Percentiles rank a stretch among this genome's conserved stretches.
phyloP scores from a whole-genome alignment of 2,888 invertebrate genomes.

The Drosophila recens region DNA sequence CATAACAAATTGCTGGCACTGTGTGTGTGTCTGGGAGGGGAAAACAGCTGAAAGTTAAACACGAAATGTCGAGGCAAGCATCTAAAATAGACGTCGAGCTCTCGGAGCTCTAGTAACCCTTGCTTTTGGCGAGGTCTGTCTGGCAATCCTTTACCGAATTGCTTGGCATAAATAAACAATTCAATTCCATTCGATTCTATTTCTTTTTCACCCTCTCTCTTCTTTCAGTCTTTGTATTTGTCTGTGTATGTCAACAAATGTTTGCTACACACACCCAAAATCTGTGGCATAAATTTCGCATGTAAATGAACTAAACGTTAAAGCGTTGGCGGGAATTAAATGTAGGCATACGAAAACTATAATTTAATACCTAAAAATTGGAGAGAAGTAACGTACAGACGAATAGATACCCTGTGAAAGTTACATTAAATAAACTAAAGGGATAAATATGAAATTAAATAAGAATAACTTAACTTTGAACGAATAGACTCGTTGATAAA shows the following conservation, averaged over 20 bases:
- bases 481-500: background rate
- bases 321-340: conserved; percentile 70
- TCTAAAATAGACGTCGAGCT: conserved; percentile 34
- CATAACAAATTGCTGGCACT: conserved; percentile 73
- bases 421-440: background rate
- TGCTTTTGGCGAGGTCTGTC: conserved; percentile 28
- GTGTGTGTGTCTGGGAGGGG: conserved; percentile 8
- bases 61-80: conserved; percentile 26
- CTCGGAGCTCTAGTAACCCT: conserved; percentile 39
- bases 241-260: conserved; percentile 63
- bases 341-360: conserved; percentile 57
- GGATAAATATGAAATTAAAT: background rate
- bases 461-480: background rate
- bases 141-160: conserved; percentile 61
- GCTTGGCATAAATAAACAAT: conserved; percentile 81
- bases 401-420: conserved; percentile 16
- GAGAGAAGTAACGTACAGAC: background rate
- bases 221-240: conserved; percentile 13
- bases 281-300: conserved; percentile 66
- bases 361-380: conserved; percentile 31
- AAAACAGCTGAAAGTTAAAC: conserved; percentile 9
- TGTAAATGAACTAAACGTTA: conserved; percentile 63
- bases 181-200: conserved; percentile 66
- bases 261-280: conserved; percentile 45
- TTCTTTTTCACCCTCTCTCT: conserved; percentile 9